These are phyloP conservation scores for Willisornis vidua DNA, from an alignment of 2,113 vertebrate species.

Conservation along the genomic window DNA sequence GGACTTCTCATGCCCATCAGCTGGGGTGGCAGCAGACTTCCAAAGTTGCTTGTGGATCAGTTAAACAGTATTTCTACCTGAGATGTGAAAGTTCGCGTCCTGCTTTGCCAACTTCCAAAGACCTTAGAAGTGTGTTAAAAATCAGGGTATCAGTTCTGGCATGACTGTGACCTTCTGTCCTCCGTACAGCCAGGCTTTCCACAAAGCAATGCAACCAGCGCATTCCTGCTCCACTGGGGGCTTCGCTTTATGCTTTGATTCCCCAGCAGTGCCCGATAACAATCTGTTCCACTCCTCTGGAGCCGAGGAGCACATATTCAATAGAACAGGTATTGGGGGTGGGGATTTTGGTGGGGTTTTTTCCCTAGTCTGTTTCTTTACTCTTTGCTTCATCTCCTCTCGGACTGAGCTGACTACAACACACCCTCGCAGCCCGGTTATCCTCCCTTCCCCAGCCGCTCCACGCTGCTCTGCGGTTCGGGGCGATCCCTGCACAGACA, in stretches of 20 bases:
- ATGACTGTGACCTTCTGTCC: neutral
- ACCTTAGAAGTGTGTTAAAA: neutral
- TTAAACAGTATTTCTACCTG: neutral
- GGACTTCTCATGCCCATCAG: neutral
- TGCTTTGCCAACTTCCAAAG: neutral
- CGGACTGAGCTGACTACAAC: neutral
- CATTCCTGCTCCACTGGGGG: neutral
- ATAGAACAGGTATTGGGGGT: rapidly evolving
- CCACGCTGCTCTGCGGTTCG: rapidly evolving
- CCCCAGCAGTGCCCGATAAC: neutral
- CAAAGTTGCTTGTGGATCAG: rapidly evolving
- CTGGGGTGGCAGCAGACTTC: neutral
- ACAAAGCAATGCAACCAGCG: neutral
- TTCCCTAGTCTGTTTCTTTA: neutral
- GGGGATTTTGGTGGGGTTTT: neutral
- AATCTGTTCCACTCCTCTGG: neutral
- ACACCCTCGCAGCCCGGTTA: rapidly evolving
- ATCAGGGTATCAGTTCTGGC: neutral
- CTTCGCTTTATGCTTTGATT: neutral
- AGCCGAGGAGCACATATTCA: neutral
- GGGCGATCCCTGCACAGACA: rapidly evolving
- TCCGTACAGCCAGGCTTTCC: rapidly evolving
- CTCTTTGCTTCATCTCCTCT: neutral
- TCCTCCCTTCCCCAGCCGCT: neutral
- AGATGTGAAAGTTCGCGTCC: neutral